These are phyloP conservation scores for Halichoerus grypus DNA, from an alignment of 2,113 vertebrate species.

Conservation along the genomic window DNA sequence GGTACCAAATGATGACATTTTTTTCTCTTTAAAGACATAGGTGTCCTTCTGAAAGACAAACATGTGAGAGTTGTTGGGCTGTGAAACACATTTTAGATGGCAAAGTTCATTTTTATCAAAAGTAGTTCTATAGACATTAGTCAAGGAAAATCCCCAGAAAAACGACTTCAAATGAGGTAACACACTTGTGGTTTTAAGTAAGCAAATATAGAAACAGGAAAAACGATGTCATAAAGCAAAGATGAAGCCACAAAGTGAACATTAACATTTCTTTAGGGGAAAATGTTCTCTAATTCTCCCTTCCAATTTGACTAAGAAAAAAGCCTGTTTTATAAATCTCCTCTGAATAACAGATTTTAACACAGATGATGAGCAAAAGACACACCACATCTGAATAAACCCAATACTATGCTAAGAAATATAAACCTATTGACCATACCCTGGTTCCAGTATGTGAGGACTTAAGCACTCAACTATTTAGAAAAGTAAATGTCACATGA, in stretches of 20 bases:
- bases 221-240: slow-evolving; percentile 37
- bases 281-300: neutral
- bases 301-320: slow-evolving; percentile 21
- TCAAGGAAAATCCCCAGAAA: slow-evolving; percentile 36
- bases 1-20: neutral
- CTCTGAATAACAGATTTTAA: neutral
- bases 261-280: neutral
- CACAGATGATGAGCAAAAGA: neutral
- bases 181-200: slow-evolving; percentile 35
- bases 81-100: neutral
- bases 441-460: neutral
- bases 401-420: neutral
- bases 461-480: neutral
- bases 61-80: neutral
- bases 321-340: neutral
- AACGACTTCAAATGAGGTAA: neutral
- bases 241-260: neutral
- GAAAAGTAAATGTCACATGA: neutral
- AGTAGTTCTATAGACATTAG: neutral
- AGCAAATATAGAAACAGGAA: slow-evolving; percentile 32
- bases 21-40: neutral
- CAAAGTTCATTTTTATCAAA: slow-evolving; percentile 44
- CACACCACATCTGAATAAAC: neutral
- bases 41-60: neutral
- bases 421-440: neutral